Evolutionary conservation across 2,113 vertebrate genomes (phyloP), one percentile per base, ranked within the genome.

Genomic region (Vulpes lagopus): DNA sequence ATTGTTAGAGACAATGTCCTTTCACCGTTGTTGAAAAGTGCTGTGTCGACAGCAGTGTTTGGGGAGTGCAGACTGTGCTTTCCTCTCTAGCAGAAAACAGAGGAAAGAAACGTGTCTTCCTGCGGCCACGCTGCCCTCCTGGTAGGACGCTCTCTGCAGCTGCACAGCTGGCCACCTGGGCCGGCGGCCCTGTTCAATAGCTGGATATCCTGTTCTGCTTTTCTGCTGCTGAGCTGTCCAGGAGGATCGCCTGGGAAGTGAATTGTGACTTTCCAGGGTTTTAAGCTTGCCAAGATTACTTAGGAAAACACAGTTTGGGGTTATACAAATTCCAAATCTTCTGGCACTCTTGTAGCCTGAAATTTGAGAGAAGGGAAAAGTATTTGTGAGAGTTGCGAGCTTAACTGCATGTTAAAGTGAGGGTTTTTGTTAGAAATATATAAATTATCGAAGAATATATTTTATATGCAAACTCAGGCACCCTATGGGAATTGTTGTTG

Each of bases 191-290:
- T 30, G 30, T 96, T 99, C 98, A 99, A 99, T 99, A 99, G 99
- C 99, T 99, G 99, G 99, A 99, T 99, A 99, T 99, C 99, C 99
- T 99, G 99, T 99, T 98, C 97, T 94, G 98, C 49, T 89, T 97
- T 95, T 98, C 89, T 19, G 97, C 97, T 97, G 98, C 98, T 97
- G 98, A 98, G 97, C 98, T 98, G 94, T 97, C 97, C 98, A 97
- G 96, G 96, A 96, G 92, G 69, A 98, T 97, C 98, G 85, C 98
- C 98, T 97, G 98, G 95, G 98, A 98, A 91, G 98, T 95, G 98
- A 98, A 95, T 97, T 98, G 98, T 98, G 98, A 98, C 98, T 99
- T 98, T 99, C 98, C 98, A 99, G 98, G 98, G 98, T 98, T 99
- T 98, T 98, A 96, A 98, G 84, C 83, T 96, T 96, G 97, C 98